Evolutionary conservation across 2,888 invertebrate species (phyloP).

Genomic region (Drosophila demipolita): DNA sequence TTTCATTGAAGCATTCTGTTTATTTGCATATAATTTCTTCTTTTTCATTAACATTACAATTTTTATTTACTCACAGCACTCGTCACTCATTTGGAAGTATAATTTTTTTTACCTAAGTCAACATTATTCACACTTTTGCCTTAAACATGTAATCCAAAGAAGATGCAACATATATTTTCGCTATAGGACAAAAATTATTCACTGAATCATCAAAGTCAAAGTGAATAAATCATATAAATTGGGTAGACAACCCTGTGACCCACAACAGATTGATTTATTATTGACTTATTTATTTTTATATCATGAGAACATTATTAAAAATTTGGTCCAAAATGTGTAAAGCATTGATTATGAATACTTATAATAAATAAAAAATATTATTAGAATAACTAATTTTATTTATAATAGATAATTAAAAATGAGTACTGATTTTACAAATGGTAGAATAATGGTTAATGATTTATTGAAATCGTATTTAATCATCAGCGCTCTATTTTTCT

Average conservation of each 20-base stretch:
- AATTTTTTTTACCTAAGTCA: background rate
- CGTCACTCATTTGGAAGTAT: background rate
- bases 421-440: background rate
- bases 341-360: background rate
- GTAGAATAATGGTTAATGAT: background rate
- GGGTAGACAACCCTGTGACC: background rate
- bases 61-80: background rate
- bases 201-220: background rate
- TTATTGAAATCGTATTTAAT: background rate
- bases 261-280: background rate
- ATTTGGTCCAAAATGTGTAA: background rate
- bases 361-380: background rate
- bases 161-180: background rate
- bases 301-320: background rate
- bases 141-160: background rate
- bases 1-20: background rate
- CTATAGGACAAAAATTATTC: background rate
- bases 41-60: background rate
- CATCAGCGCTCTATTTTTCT: background rate
- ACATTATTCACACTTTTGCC: background rate
- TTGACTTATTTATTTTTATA: background rate
- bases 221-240: background rate
- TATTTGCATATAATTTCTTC: background rate
- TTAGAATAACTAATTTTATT: background rate
- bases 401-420: background rate